Percentiles rank a stretch among this genome's conserved stretches.
phyloP scores from a whole-genome alignment of 1,140 invertebrate genomes.

The Dendroctonus ponderosae region DNA sequence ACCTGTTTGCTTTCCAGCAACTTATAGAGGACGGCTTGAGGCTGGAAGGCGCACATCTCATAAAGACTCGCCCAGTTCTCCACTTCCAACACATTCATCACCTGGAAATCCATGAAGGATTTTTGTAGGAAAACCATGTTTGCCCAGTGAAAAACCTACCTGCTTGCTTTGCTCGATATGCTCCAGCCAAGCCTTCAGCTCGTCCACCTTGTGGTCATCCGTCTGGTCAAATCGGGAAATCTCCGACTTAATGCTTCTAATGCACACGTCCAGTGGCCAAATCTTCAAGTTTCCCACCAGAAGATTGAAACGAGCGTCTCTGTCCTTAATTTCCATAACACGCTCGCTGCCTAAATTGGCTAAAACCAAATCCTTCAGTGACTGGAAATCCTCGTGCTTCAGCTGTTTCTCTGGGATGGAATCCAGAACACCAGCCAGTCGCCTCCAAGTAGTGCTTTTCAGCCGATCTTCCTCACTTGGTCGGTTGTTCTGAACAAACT shows the following conservation, averaged over 20 bases:
- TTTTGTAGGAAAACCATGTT: not conserved
- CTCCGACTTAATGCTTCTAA: slow-evolving; percentile 44
- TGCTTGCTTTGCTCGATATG: slow-evolving; percentile 55
- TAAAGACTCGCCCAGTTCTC: slow-evolving; percentile 53
- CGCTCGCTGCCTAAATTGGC: slow-evolving; percentile 42
- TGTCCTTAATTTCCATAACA: slow-evolving; percentile 43
- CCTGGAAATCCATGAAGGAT: slow-evolving; percentile 27
- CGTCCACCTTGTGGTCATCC: slow-evolving; percentile 28
- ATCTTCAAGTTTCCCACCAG: slow-evolving; percentile 48
- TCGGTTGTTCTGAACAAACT: slow-evolving; percentile 45
- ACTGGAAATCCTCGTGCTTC: slow-evolving; percentile 34
- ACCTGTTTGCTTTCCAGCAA: slow-evolving; percentile 37
- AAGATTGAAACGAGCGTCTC: slow-evolving; percentile 43
- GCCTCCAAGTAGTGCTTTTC: slow-evolving; percentile 42
- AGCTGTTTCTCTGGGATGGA: slow-evolving; percentile 45
- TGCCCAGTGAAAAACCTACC: slow-evolving; percentile 40
- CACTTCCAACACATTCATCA: slow-evolving; percentile 42
- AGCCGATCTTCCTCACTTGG: slow-evolving; percentile 43
- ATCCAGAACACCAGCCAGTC: slow-evolving; percentile 41
- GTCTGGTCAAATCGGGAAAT: slow-evolving; percentile 36
- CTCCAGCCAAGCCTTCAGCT: slow-evolving; percentile 50
- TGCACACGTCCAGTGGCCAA: slow-evolving; percentile 47
- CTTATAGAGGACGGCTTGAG: slow-evolving; percentile 49
- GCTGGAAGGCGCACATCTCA: slow-evolving; percentile 50
- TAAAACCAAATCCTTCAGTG: slow-evolving; percentile 42